Conservation (phyloP, 2,113 vertebrate genomes). For the Pelusios castaneus region DNA sequence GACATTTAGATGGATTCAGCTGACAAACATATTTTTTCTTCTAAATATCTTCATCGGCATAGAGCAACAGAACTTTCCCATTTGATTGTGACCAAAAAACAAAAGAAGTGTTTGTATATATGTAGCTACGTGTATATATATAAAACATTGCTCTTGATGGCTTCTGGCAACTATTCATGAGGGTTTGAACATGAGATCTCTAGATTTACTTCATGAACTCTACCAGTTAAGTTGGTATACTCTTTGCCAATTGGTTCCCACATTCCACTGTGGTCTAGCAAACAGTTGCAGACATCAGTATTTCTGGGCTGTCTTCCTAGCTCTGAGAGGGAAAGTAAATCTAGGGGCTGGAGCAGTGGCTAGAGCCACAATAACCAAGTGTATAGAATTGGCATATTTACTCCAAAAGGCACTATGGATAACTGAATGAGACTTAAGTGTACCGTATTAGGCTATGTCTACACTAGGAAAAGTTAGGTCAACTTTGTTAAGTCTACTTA, state of each 20-base stretch:
- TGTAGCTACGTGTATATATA: not conserved
- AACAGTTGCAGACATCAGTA: not conserved
- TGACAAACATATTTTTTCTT: not conserved
- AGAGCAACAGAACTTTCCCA: not conserved
- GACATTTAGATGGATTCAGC: not conserved
- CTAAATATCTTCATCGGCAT: not conserved
- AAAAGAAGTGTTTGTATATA: not conserved
- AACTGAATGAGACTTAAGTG: not conserved
- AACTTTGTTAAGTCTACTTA: too few relatives aligned
- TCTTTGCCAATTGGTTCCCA: not conserved
- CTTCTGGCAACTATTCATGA: not conserved
- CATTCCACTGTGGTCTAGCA: not conserved
- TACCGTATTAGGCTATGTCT: too few relatives aligned
- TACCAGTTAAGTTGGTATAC: fast-evolving
- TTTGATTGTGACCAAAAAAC: not conserved
- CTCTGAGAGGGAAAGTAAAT: not conserved
- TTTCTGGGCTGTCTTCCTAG: not conserved
- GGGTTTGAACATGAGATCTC: not conserved
- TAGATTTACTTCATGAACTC: not conserved
- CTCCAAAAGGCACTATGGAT: not conserved
- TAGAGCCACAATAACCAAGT: not conserved
- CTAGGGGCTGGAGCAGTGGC: not conserved
- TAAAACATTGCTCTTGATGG: not conserved
- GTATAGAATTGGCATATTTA: fast-evolving
- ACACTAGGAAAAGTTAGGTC: too few relatives aligned